Base-by-base conservation (phyloP, 2,888 invertebrate species). In the Lottia gigantea region DNA sequence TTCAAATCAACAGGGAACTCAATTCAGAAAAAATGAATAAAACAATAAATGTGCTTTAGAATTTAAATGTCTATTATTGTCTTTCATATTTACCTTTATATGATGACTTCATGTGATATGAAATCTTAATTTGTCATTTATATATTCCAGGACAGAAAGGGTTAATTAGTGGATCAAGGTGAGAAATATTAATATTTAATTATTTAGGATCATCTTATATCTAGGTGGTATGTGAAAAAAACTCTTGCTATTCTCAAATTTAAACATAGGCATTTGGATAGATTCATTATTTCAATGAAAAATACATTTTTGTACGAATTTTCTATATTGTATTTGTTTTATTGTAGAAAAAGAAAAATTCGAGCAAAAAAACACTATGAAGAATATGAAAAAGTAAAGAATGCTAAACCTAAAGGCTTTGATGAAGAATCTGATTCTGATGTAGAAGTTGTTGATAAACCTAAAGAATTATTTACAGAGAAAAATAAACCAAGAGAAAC, bases 111-210 rank as follows among this genome's bases (percentile, higher is more conserved):
- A 31, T 31, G 6, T 6, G 31, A 4, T 31, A 6, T 31, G 31
- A 31, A 4, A 31, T 31, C 2, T 31, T 31, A 31, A 31, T 31
- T 2, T 31, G 2, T 6, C 6, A 31, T 31, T 31, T 31, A 31
- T 70, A 68, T 70, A 11, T 79, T 79, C 31, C 78, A 83, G 84
- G 84, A 49, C 77, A 81, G 67, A 79, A 73, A 73, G 85, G 85
- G 15, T 78, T 85, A 11, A 80, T 84, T 64, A 84, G 84, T 68
- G 78, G 71, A 11, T 82, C 85, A 14, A 81, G 81, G 85, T 84
- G 74, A 76, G 78, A 74, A 64, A 31, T 49, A 1, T 31, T n/a
- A 2, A 14, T 31, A 19, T 8, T 31, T 6, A 31, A 3, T 31
- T 31, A 3, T 31, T 6, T 3, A 3, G 31, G 31, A 2, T 31